Percentiles rank a stretch among this genome's conserved stretches.
These are phyloP conservation scores for Ennomos quercinarius DNA, from an alignment of 2,888 invertebrate species.

Conservation along the genomic window DNA sequence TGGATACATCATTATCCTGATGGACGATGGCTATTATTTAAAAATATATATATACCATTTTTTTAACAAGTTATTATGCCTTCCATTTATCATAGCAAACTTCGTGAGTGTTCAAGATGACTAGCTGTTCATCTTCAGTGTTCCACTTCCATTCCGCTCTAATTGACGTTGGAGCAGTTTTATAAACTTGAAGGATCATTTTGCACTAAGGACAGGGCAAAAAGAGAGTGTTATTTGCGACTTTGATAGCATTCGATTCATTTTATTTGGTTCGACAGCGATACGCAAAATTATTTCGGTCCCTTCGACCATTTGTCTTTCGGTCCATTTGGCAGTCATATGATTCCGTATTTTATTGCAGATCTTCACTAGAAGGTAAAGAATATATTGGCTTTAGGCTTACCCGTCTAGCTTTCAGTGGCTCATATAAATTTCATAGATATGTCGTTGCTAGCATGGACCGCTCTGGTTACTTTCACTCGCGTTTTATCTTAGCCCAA, in stretches of 20 bases:
- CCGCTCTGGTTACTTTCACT: slow-evolving; percentile 58
- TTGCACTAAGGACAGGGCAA: background rate
- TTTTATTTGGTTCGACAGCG: slow-evolving; percentile 27
- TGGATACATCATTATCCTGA: slow-evolving; percentile 1
- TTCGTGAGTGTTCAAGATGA: slow-evolving; percentile 4
- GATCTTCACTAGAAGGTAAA: slow-evolving; percentile 28
- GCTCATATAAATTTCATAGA: slow-evolving; percentile 42
- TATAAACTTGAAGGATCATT: background rate
- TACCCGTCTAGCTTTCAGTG: slow-evolving; percentile 40
- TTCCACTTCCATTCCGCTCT: slow-evolving; percentile 1
- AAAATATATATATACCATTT: slow-evolving; percentile 9
- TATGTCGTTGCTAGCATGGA: slow-evolving; percentile 40
- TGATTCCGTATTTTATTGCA: slow-evolving; percentile 41
- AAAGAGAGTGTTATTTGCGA: slow-evolving; percentile 5
- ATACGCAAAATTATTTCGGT: slow-evolving; percentile 36
- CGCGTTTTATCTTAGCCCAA: slow-evolving; percentile 50
- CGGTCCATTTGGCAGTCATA: slow-evolving; percentile 33
- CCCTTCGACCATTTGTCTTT: too few species aligned
- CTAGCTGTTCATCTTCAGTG: slow-evolving; percentile 1
- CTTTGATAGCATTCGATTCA: slow-evolving; percentile 22
- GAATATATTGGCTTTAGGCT: slow-evolving; percentile 38
- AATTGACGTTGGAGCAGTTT: slow-evolving; percentile 3
- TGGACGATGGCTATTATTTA: slow-evolving; percentile 7
- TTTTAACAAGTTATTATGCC: slow-evolving; percentile 7
- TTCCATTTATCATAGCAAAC: slow-evolving; percentile 8